Evolutionary conservation across 2,888 invertebrate species (phyloP).

Genomic region (Lutraria lutraria): DNA sequence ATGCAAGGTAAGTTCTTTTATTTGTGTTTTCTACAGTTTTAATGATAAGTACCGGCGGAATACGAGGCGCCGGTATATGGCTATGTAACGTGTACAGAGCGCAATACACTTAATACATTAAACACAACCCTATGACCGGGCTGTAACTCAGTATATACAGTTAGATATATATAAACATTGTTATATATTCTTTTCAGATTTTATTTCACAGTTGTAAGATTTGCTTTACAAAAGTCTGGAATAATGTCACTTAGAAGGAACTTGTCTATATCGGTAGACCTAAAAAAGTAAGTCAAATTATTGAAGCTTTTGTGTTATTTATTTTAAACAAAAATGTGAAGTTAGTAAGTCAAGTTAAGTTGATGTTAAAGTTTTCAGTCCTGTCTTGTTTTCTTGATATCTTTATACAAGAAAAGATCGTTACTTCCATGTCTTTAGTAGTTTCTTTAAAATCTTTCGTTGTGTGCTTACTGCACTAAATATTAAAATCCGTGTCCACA

Average conservation of each 20-base stretch:
- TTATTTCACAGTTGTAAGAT: not conserved
- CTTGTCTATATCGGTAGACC: conserved; percentile 51
- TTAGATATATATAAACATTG: too few species aligned
- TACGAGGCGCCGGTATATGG: too few species aligned
- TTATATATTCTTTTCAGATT: not conserved
- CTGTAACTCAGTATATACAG: too few species aligned
- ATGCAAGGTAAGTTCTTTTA: too few species aligned
- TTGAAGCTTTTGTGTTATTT: not conserved
- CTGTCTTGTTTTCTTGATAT: not conserved
- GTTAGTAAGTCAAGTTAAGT: not conserved
- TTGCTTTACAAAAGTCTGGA: not conserved
- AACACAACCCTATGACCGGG: too few species aligned
- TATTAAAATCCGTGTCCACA: not conserved
- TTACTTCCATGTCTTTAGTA: not conserved
- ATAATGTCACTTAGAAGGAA: conserved; percentile 43
- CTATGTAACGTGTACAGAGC: too few species aligned
- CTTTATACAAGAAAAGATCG: not conserved
- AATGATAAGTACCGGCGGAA: too few species aligned
- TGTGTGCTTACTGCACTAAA: not conserved
- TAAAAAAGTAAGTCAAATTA: conserved; percentile 48
- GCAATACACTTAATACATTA: too few species aligned
- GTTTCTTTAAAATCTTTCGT: not conserved
- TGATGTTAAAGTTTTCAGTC: not conserved
- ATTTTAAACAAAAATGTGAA: not conserved
- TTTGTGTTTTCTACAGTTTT: too few species aligned